Percentiles rank a stretch among this genome's conserved stretches.
phyloP scores from a whole-genome alignment of 1,140 invertebrate genomes.

The Reticulitermes speratus region DNA sequence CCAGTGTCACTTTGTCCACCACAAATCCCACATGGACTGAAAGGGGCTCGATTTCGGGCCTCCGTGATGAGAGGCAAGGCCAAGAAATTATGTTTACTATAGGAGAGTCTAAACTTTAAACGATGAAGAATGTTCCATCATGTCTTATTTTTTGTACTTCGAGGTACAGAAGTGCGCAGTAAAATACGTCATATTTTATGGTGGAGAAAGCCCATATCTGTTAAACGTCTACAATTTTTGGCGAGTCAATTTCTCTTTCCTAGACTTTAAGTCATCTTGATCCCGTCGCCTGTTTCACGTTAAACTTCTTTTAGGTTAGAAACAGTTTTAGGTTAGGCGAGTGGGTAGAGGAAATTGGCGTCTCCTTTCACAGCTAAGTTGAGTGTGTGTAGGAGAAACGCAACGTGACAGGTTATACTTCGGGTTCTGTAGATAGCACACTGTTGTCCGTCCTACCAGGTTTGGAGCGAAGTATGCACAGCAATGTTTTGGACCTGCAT shows the following conservation, averaged over 20 bases:
- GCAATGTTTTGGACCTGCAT: too few relatives aligned
- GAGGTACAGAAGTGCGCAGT: neutral
- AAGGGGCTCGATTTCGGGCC: too few relatives aligned
- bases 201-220: neutral
- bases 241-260: neutral
- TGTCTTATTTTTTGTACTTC: neutral
- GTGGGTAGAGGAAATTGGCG: neutral
- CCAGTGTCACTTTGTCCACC: too few relatives aligned
- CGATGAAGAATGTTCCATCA: too few relatives aligned
- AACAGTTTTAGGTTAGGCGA: neutral
- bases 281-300: too few relatives aligned
- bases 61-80: too few relatives aligned
- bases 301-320: neutral
- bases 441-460: neutral
- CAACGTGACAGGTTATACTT: neutral
- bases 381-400: neutral
- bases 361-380: neutral
- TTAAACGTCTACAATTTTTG: neutral
- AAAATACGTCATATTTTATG: neutral
- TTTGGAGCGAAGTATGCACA: neutral
- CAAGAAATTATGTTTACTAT: too few relatives aligned
- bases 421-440: neutral
- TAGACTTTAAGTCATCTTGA: too few relatives aligned
- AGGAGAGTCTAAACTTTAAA: too few relatives aligned
- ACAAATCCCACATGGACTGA: too few relatives aligned